Conservation (phyloP, 2,113 vertebrate species). For the Hymenochirus boettgeri region DNA sequence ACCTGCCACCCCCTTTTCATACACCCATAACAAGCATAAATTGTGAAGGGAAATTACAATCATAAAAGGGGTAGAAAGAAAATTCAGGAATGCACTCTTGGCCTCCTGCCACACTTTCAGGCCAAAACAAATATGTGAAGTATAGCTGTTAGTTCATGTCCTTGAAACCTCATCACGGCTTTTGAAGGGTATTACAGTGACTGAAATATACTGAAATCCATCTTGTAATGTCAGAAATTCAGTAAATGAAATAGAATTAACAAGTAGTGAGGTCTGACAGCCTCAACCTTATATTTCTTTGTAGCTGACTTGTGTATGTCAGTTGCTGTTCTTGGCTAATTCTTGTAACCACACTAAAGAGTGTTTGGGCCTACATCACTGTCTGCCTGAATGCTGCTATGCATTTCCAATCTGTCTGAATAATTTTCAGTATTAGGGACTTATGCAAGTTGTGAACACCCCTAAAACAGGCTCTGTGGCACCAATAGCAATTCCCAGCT, state of each 20-base stretch:
- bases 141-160: conserved; percentile 34
- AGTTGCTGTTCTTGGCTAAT: background rate
- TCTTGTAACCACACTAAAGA: background rate
- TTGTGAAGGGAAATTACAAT: conserved; percentile 1
- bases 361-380: background rate
- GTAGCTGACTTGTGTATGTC: background rate
- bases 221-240: conserved; percentile 11
- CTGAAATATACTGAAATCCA: conserved; percentile 16
- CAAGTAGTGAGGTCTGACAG: background rate
- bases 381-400: background rate
- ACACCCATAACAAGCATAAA: conserved; percentile 2
- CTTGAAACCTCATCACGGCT: conserved; percentile 42
- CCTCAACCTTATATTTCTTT: background rate
- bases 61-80: conserved; percentile 12
- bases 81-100: conserved; percentile 45
- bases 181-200: conserved; percentile 22
- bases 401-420: background rate
- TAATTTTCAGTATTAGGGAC: too few species aligned
- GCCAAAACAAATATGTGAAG: conserved; percentile 41
- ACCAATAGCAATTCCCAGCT: too few species aligned
- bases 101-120: conserved; percentile 49
- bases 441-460: too few species aligned
- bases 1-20: background rate
- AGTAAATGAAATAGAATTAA: conserved; percentile 26
- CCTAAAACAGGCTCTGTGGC: too few species aligned